A percentile compares a stretch with the other conserved stretches of the same genome.
Evolutionary conservation across 1,140 invertebrate genomes (phyloP).

Genomic region (Muscidifurax raptorellus): DNA sequence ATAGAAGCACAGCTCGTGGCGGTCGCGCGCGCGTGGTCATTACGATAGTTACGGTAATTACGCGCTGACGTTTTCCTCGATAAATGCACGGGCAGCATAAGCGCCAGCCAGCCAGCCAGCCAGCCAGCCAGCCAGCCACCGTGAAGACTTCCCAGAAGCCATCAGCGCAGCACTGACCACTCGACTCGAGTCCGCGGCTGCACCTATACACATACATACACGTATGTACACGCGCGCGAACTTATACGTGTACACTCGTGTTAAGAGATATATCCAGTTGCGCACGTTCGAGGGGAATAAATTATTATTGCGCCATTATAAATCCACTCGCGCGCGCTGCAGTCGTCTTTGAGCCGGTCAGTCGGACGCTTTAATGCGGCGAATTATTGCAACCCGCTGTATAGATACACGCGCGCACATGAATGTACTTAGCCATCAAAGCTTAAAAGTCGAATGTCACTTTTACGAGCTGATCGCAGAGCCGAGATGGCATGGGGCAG

Average conservation of each 20-base stretch:
- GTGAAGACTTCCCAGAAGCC: conserved; percentile 68
- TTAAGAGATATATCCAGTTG: conserved; percentile 66
- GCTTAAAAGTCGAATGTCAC: conserved; percentile 13
- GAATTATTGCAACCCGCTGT: conserved; percentile 14
- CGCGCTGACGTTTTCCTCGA: conserved; percentile 66
- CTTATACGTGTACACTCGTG: conserved; percentile 43
- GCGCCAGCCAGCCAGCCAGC: conserved; percentile 54
- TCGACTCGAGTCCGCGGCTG: conserved; percentile 40
- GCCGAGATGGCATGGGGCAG: neutral
- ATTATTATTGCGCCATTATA: conserved; percentile 66
- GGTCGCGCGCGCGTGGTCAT: conserved; percentile 53
- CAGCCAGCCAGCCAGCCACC: conserved; percentile 55
- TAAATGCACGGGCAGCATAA: conserved; percentile 32
- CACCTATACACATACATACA: neutral
- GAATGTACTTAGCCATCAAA: neutral
- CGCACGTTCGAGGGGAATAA: conserved; percentile 62
- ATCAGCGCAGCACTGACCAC: conserved; percentile 56
- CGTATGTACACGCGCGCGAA: too few relatives aligned
- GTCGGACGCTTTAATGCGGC: conserved; percentile 57
- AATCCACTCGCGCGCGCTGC: conserved; percentile 63
- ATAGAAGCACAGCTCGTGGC: neutral
- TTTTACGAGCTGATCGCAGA: conserved; percentile 15
- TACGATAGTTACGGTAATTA: conserved; percentile 68
- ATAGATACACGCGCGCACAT: neutral
- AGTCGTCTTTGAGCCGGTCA: conserved; percentile 11